Evolutionary conservation across 2,113 vertebrate genomes (phyloP).

Genomic region (Micronycteris hirsuta): DNA sequence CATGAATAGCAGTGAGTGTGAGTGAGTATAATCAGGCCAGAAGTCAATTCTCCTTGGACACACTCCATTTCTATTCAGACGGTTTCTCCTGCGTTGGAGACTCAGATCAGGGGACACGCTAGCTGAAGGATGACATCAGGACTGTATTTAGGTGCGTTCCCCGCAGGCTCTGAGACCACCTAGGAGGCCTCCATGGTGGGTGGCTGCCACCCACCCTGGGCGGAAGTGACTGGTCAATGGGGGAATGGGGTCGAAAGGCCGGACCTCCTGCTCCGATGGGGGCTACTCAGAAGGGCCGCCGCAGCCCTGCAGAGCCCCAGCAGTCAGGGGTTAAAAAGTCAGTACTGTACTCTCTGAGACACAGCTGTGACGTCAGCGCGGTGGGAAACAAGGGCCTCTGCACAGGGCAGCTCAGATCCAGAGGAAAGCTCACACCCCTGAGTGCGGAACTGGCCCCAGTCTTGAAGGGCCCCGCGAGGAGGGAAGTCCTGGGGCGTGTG

Average conservation of each 20-base stretch:
- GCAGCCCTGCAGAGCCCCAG: not conserved
- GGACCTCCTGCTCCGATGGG: accelerated
- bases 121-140: not conserved
- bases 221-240: not conserved
- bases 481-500: not conserved
- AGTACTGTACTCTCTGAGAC: not conserved
- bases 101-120: not conserved
- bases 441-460: accelerated
- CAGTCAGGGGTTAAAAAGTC: accelerated
- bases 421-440: too few relatives aligned
- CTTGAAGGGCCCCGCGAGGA: not conserved
- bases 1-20: not conserved
- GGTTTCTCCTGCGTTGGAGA: too few relatives aligned
- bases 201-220: not conserved
- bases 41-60: not conserved
- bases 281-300: not conserved
- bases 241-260: accelerated
- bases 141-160: too few relatives aligned
- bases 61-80: too few relatives aligned
- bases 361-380: not conserved
- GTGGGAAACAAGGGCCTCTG: too few relatives aligned
- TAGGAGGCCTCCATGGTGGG: not conserved
- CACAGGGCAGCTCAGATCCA: not conserved
- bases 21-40: not conserved
- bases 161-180: not conserved